Percentiles rank a stretch among this genome's conserved stretches.
phyloP scores from a whole-genome alignment of 2,888 invertebrate genomes.

The Chironomus riparius region DNA sequence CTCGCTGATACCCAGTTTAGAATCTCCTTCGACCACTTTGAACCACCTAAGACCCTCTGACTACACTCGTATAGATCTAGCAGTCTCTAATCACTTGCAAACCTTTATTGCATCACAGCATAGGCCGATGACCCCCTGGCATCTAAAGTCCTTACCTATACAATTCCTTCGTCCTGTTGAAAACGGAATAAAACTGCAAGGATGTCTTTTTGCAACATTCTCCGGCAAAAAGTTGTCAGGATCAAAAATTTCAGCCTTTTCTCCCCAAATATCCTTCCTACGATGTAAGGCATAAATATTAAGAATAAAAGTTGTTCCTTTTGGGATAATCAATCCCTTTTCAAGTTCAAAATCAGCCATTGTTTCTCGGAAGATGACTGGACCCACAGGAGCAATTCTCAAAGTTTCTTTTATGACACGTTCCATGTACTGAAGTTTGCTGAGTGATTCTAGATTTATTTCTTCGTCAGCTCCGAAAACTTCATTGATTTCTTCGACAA shows the following conservation, averaged over 20 bases:
- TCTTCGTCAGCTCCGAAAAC: conserved; percentile 17
- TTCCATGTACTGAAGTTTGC: conserved; percentile 20
- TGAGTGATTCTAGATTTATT: conserved; percentile 18
- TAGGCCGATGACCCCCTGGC: no score
- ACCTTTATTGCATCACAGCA: no score
- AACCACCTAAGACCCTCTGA: no score
- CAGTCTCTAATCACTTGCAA: no score
- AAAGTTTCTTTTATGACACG: conserved; percentile 19
- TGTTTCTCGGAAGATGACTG: conserved; percentile 20
- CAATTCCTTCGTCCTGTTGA: conserved; percentile 34
- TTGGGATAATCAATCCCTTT: conserved; percentile 32
- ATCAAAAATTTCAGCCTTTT: conserved; percentile 36
- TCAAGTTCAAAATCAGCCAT: conserved; percentile 20
- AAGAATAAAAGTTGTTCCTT: conserved; percentile 36
- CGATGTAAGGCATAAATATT: conserved; percentile 41
- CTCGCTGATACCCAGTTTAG: no score
- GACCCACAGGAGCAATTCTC: conserved; percentile 14
- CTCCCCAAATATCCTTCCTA: conserved; percentile 36
- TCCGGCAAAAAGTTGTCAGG: conserved; percentile 39
- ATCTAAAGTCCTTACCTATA: conserved; percentile 5
- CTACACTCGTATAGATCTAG: no score
- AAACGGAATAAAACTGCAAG: conserved; percentile 39
- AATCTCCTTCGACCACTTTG: no score
- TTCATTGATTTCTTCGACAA: conserved; percentile 22
- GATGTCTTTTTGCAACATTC: conserved; percentile 36